A percentile compares a stretch with the other conserved stretches of the same genome.
phyloP scores from a whole-genome alignment of 1,140 invertebrate genomes.

The Drosophila sturtevanti region DNA sequence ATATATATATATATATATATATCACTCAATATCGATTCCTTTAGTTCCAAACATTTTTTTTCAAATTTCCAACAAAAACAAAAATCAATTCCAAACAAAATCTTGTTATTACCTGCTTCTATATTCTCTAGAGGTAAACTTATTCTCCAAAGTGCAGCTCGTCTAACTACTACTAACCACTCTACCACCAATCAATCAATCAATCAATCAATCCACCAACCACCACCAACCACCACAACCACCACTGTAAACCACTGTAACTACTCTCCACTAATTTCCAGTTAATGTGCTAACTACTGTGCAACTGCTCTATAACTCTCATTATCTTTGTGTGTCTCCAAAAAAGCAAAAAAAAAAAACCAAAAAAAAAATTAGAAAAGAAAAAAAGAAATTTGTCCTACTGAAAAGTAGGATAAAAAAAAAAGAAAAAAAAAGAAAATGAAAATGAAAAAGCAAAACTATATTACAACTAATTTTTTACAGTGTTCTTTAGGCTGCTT shows the following conservation, averaged over 20 bases:
- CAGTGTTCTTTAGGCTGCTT: conserved; percentile 73
- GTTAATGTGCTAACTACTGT: conserved; percentile 65
- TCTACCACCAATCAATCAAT: conserved; percentile 45
- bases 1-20: conserved; percentile 35
- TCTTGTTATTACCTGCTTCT: conserved; percentile 70
- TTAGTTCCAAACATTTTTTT: conserved; percentile 54
- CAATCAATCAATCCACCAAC: conserved; percentile 26
- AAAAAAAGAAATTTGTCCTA: conserved; percentile 29
- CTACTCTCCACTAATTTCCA: conserved; percentile 55
- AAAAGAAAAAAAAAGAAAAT: conserved; percentile 8
- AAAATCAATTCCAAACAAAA: conserved; percentile 19
- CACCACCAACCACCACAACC: conserved; percentile 28
- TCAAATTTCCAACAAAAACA: conserved; percentile 41
- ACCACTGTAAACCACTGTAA: conserved; percentile 55
- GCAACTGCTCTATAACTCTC: conserved; percentile 7
- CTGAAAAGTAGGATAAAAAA: conserved; percentile 31
- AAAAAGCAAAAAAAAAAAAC: conserved; percentile 32
- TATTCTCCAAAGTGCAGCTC: conserved; percentile 69
- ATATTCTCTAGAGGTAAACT: conserved; percentile 74
- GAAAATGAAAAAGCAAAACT: conserved; percentile 42
- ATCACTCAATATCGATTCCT: conserved; percentile 57
- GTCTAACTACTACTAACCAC: conserved; percentile 61
- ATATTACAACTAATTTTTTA: conserved; percentile 59
- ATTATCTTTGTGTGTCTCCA: conserved; percentile 23
- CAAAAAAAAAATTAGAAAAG: conserved; percentile 13